Base-by-base conservation (phyloP, 2,888 invertebrate species). In the Uropetala carovei region DNA sequence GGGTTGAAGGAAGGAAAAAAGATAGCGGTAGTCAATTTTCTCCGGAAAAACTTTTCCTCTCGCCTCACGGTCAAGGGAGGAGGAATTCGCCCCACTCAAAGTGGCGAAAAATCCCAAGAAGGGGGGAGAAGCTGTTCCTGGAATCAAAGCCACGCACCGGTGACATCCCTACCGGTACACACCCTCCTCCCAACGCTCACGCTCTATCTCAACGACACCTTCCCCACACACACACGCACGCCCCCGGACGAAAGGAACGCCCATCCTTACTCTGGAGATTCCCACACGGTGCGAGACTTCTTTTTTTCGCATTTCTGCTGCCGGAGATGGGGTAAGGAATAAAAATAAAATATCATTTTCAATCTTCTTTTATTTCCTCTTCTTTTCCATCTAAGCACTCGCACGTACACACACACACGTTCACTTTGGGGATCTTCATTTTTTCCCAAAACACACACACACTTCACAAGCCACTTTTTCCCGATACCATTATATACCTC, bases 11-110 rank as follows among this genome's bases (percentile, higher is more conserved):
- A 27, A 14, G 27, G 64, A 14, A 14, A 22, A 75, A 22, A 75
- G 75, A 10, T 75, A 8, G 75, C 27, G 22, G 22, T 22, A 75
- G 75, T 75, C 75, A 75, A 75, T 75, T 64, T 75, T 75, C 75
- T 75, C n/a, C 75, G 75, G 22, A 22, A 75, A 27, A 75, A 75
- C 75, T 75, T 75, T 75, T 75, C 75, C 75, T 75, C 75, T 22
- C 75, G 75, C 75, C 68, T 68, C n/a, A 18, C 7, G n/a, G 68
- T n/a, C 68, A 75, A 43, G 75, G 27, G 27, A 75, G 27, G 27
- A 75, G 22, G 11, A 27, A 18, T 27, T n/a, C n/a, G 64, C 7
- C n/a, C 68, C 9, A 3, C 7, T 9, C 68, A 68, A 68, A 68
- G 22, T 68, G 68, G 68, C 8, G 68, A 43, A 43, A 43, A 68